Conservation (phyloP, 2,888 invertebrate species). For the Tachystola acroxantha region DNA sequence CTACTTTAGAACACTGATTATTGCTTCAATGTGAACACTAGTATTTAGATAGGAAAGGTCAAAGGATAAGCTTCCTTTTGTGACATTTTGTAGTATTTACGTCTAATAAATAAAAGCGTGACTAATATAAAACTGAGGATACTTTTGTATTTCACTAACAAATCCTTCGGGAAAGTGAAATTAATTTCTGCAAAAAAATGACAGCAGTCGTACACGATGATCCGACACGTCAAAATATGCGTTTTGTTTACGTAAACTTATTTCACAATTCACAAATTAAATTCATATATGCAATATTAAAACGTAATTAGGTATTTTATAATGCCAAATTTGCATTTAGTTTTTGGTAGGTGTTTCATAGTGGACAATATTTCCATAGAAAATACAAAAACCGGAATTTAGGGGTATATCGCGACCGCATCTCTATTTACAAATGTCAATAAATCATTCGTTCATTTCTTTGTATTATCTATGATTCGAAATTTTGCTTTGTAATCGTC, state of each 20-base stretch:
- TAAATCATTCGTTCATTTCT: slow-evolving; percentile 4
- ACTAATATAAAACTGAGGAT: neutral
- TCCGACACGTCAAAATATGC: slow-evolving; percentile 33
- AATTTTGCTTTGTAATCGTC: slow-evolving; percentile 67
- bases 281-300: slow-evolving; percentile 1
- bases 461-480: slow-evolving; percentile 15
- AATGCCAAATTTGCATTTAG: too few species aligned
- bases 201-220: slow-evolving; percentile 52
- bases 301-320: slow-evolving; percentile 1
- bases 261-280: too few species aligned
- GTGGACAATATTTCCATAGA: neutral
- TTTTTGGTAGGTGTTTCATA: neutral
- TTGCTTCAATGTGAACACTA: slow-evolving; percentile 1
- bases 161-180: too few species aligned
- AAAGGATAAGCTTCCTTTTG: slow-evolving; percentile 6
- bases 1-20: slow-evolving; percentile 7
- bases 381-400: neutral
- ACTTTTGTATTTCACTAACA: slow-evolving; percentile 1
- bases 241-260: slow-evolving; percentile 17
- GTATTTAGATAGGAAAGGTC: slow-evolving; percentile 2
- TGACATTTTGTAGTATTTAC: slow-evolving; percentile 9
- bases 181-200: slow-evolving; percentile 16
- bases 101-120: neutral
- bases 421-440: slow-evolving; percentile 1
- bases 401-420: too few species aligned